Conservation (phyloP, 1,140 invertebrate species). For the Hormaphis cornu region DNA sequence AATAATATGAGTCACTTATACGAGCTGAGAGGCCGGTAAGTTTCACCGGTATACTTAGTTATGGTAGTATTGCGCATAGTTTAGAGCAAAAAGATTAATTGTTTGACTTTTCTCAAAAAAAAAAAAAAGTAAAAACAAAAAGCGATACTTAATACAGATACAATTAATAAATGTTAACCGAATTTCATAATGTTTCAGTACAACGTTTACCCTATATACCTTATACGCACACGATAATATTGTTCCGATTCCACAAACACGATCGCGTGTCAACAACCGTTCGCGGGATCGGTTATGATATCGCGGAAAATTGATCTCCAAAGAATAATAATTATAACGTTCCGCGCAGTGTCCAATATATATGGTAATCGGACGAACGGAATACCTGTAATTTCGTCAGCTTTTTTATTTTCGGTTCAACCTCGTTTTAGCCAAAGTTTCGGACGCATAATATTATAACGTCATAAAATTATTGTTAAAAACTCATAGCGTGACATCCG, state of each 20-base stretch:
- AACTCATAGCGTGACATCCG: conserved; percentile 28
- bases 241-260: background rate
- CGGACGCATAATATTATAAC: background rate
- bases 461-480: background rate
- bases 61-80: too few species aligned
- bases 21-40: too few species aligned
- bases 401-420: background rate
- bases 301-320: background rate
- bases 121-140: too few species aligned
- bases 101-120: too few species aligned
- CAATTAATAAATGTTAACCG: too few species aligned
- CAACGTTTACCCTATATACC: too few species aligned
- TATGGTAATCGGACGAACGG: conserved; percentile 26
- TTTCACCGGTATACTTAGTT: too few species aligned
- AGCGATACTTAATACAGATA: too few species aligned
- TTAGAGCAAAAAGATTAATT: too few species aligned
- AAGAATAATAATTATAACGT: background rate
- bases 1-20: too few species aligned
- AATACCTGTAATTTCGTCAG: conserved; percentile 26
- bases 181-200: too few species aligned
- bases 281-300: conserved; percentile 4
- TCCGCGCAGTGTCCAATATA: conserved; percentile 6
- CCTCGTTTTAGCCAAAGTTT: background rate
- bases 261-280: conserved; percentile 1
- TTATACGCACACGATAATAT: too few species aligned